These are phyloP conservation scores for Drosophila rhopaloa DNA, from an alignment of 1,140 invertebrate genomes.

Conservation along the genomic window DNA sequence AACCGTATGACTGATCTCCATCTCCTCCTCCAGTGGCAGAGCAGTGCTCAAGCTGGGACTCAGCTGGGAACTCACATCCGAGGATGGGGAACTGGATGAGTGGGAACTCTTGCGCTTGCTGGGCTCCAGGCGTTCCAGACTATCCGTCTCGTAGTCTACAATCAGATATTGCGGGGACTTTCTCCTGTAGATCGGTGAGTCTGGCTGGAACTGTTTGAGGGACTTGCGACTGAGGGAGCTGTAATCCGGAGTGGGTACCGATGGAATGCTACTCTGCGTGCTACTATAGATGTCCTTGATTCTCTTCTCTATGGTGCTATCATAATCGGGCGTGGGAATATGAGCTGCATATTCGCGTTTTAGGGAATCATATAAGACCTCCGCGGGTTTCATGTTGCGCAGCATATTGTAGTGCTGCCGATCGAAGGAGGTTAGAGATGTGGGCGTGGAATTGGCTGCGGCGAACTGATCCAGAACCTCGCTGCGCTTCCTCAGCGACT, in stretches of 20 bases:
- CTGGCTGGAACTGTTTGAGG: constrained; percentile 80
- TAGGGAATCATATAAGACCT: constrained; percentile 88
- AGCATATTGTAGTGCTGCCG: constrained; percentile 81
- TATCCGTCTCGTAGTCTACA: constrained; percentile 91
- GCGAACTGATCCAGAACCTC: constrained; percentile 80
- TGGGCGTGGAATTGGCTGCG: constrained; percentile 74
- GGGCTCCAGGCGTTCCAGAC: constrained; percentile 88
- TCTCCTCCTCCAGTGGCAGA: constrained; percentile 90
- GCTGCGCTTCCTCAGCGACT: constrained; percentile 58
- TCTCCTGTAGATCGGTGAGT: constrained; percentile 80
- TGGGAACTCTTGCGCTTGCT: constrained; percentile 85
- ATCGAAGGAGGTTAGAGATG: constrained; percentile 65
- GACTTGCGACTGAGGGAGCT: constrained; percentile 78
- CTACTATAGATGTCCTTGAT: constrained; percentile 84
- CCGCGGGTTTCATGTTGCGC: constrained; percentile 85
- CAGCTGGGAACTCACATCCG: constrained; percentile 88
- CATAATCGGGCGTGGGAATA: constrained; percentile 83
- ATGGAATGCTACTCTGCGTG: constrained; percentile 80
- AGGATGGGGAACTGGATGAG: constrained; percentile 88
- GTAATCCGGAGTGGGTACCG: constrained; percentile 83
- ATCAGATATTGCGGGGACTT: constrained; percentile 84
- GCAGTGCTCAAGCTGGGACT: constrained; percentile 89
- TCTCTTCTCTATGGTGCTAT: constrained; percentile 83
- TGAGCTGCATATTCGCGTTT: constrained; percentile 83
- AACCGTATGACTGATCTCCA: constrained; percentile 90